Percentiles rank a stretch among this genome's conserved stretches.
Conservation (phyloP, 2,797 vertebrate species). For the Ambastaia sidthimunki region DNA sequence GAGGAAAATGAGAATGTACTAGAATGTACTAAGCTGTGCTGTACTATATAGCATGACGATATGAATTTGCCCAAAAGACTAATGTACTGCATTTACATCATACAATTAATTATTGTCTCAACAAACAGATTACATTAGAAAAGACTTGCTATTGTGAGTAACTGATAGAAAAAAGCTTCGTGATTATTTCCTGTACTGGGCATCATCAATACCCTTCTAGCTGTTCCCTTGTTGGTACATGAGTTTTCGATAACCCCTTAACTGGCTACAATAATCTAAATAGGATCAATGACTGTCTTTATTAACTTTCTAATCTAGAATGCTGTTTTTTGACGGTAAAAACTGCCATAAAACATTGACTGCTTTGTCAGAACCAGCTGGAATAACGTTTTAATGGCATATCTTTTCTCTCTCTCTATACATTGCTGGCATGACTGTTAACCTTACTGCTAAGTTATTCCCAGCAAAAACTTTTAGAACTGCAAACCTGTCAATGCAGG, state of each 20-base stretch:
- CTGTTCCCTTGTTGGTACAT: background rate
- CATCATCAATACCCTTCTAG: background rate
- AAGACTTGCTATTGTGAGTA: background rate
- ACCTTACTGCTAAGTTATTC: background rate
- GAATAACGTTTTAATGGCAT: background rate
- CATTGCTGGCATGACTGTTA: background rate
- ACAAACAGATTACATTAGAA: background rate
- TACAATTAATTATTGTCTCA: background rate
- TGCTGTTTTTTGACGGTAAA: background rate
- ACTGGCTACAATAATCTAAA: background rate
- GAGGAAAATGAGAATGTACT: slow-evolving; percentile 44
- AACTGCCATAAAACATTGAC: background rate
- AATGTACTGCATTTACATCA: background rate
- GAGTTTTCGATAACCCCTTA: background rate
- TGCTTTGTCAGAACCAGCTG: background rate
- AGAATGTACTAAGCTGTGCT: slow-evolving; percentile 28
- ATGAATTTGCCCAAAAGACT: background rate
- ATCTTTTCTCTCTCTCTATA: background rate
- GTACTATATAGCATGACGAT: background rate
- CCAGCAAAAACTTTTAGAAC: background rate
- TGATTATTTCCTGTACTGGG: background rate
- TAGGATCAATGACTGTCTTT: slow-evolving; percentile 6
- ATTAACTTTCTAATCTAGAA: slow-evolving; percentile 1
- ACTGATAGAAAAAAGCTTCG: background rate
- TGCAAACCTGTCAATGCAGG: too few species aligned